phyloP scores from a whole-genome alignment of 2,888 invertebrate genomes.

The Phyto melanocephala region DNA sequence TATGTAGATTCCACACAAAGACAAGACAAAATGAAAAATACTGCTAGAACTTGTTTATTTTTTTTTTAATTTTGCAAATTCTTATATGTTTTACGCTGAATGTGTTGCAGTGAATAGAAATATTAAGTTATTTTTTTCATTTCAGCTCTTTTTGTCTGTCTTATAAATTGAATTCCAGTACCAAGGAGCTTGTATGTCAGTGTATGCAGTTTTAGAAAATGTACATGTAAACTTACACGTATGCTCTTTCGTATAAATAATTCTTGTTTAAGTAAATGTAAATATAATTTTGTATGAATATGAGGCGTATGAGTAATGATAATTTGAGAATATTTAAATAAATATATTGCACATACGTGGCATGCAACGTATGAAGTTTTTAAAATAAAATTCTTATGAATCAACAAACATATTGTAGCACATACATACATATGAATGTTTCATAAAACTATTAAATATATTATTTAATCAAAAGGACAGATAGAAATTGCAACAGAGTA shows the following conservation, averaged over 20 bases:
- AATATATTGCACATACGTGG: background rate
- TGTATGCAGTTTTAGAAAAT: background rate
- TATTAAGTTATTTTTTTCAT: conserved; percentile 33
- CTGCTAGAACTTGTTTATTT: background rate
- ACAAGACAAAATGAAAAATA: background rate
- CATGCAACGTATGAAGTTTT: background rate
- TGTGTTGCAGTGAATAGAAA: conserved; percentile 45
- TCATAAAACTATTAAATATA: too few relatives aligned
- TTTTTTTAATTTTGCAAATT: conserved; percentile 34
- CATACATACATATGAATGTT: too few relatives aligned
- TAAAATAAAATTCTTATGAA: background rate
- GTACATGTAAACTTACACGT: background rate
- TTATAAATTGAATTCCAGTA: conserved; percentile 27
- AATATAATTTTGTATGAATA: conserved; percentile 9
- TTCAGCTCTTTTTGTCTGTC: background rate
- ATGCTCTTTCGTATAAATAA: background rate
- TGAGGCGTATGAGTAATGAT: conserved; percentile 24
- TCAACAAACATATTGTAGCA: background rate
- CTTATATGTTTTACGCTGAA: conserved; percentile 30
- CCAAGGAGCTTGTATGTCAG: background rate
- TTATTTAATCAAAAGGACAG: too few relatives aligned
- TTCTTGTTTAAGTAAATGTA: background rate
- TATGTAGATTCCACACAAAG: background rate
- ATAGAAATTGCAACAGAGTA: too few relatives aligned
- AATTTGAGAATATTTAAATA: background rate